A percentile compares a stretch with the other conserved stretches of the same genome.
Evolutionary conservation across 1,140 invertebrate species (phyloP).

Genomic region (Ptiloglossa arizonensis): DNA sequence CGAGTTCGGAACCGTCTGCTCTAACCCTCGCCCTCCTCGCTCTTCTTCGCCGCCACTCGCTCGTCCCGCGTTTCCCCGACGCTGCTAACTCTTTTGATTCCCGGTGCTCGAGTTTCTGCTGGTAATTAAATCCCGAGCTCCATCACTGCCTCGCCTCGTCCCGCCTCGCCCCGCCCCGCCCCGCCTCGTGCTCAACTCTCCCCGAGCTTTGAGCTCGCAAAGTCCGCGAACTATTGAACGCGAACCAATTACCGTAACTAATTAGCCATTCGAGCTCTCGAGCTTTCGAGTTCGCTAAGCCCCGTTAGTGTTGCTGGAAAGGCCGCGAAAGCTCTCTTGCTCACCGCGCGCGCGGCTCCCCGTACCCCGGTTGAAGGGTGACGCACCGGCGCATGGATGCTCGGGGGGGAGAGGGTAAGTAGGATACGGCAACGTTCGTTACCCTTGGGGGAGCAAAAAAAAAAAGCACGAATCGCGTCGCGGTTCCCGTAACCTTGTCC

Average conservation of each 20-base stretch:
- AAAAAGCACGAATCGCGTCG: constrained; percentile 18
- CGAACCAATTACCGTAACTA: constrained; percentile 69
- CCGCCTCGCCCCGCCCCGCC: no score
- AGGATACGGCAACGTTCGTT: background rate
- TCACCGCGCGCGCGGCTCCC: no score
- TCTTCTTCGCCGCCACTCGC: no score
- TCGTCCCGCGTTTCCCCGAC: background rate
- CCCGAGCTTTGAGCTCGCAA: constrained; percentile 61
- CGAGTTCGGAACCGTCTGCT: constrained; percentile 29
- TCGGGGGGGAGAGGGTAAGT: no score
- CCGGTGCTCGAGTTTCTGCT: constrained; percentile 42
- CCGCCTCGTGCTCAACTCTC: no score
- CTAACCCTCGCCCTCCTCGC: no score
- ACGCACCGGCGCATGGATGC: no score
- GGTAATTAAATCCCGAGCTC: constrained; percentile 64
- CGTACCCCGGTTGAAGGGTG: no score
- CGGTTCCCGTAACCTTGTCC: constrained; percentile 6
- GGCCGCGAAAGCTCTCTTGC: background rate
- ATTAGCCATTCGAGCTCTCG: constrained; percentile 64
- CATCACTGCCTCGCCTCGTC: constrained; percentile 35
- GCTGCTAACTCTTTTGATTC: constrained; percentile 48
- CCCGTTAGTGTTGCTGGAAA: constrained; percentile 23
- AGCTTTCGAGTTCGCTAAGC: constrained; percentile 59
- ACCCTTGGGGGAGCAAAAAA: no score
- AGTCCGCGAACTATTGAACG: constrained; percentile 67